Conservation (phyloP, 2,797 vertebrate genomes). For the Dromococcyx pavoninus region DNA sequence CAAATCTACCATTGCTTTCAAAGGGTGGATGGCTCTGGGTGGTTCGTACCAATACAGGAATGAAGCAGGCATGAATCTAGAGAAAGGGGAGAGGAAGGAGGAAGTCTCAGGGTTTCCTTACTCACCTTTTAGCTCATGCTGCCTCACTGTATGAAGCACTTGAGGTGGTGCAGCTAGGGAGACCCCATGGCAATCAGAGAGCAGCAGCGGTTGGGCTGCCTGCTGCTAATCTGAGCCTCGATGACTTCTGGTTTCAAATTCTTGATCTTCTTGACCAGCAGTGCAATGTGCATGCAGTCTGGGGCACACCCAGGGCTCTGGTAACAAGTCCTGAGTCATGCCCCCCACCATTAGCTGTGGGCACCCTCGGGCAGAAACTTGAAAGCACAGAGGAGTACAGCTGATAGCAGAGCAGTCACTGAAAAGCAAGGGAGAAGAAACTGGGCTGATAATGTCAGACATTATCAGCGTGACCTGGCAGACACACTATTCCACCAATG, state of each 20-base stretch:
- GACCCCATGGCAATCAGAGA: not conserved
- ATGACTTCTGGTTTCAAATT: not conserved
- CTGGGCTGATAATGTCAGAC: not conserved
- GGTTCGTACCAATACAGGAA: not conserved
- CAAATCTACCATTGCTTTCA: not conserved
- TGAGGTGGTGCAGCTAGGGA: not conserved
- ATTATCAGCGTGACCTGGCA: not conserved
- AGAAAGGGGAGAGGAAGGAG: not conserved
- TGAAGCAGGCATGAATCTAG: not conserved
- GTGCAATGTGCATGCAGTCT: fast-evolving
- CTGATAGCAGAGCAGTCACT: not conserved
- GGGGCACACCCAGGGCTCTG: fast-evolving
- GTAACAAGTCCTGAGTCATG: not conserved
- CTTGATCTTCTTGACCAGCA: not conserved
- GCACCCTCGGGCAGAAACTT: not conserved
- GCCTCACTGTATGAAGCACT: not conserved
- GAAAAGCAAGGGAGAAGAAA: not conserved
- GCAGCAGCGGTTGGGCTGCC: not conserved
- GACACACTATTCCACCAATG: not conserved
- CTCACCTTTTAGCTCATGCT: not conserved
- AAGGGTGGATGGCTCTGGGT: not conserved
- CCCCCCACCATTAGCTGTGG: not conserved
- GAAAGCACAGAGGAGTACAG: not conserved
- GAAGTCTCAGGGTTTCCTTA: not conserved
- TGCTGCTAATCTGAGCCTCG: not conserved